Base-by-base conservation (phyloP, 2,797 vertebrate species). In the Pterois miles region DNA sequence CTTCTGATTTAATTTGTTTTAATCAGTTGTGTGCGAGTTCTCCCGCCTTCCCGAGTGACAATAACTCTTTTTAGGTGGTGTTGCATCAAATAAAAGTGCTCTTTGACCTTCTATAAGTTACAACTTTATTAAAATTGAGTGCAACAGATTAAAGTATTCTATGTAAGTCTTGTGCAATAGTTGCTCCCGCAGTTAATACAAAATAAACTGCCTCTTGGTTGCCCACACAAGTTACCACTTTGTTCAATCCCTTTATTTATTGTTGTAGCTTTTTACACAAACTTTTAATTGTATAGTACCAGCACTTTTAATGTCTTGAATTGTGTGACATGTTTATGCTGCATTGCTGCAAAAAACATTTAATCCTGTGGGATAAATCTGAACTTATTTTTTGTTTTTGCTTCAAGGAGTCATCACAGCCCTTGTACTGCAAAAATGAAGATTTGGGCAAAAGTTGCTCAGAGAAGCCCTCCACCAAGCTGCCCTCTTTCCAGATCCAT, bases 401-500 rank as follows among this genome's bases (percentile, higher is more conserved):
- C 38, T 70, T 77, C 2, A 18, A 95, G 93, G 89, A 90, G 0
- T 66, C 84, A 0, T 65, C 83, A 3, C 90, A 92, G 38, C n/a
- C 75, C 31, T 46, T 87, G 36, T 88, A 91, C 38, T 92, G 81
- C 84, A 94, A 93, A 80, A 95, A 95, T 74, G 96, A 97, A 11
- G 96, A 95, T 7, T 68, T 78, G 64, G 80, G 76, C 43, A 91
- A 85, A 66, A 82, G 74, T 48, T 93, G 90, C 66, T 53, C 75
- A 0, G 96, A 96, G 72, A 97, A 95, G 75, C 89, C 75, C 1
- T 1, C 56, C 20, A 6, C 63, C 65, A 96, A 93, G 50, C 96
- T 88, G 63, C 90, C 96, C 0, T 6, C 95, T 2, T 99, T 99
- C 88, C 93, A 96, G 84, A 95, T 99, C 78, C 96, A 96, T 38